Base-by-base conservation (phyloP, 1,140 invertebrate species). In the Orchesella cincta region DNA sequence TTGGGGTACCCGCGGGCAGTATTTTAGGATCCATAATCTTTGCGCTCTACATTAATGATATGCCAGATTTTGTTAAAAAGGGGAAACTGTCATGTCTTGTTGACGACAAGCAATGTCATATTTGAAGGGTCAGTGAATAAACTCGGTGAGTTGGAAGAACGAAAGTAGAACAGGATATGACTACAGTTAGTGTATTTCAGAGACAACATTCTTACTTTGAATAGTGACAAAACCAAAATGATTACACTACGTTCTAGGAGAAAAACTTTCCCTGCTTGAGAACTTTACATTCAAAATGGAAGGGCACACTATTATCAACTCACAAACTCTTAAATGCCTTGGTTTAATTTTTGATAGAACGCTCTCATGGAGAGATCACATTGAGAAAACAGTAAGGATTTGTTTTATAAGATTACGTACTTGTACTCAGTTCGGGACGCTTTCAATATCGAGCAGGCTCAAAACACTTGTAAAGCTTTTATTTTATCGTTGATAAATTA, bases 221-320 rank as follows among this genome's bases (percentile, higher is more conserved):
- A 76, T 70, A 18, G 16, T 31, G 26, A 62, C 5, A 76, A 76
- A 76, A 76, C 74, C 20, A 14, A 76, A 67, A 12, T 76, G 34
- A 34, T 76, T 8, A 5, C 57, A 20, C n/a, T 76, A 14, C 33
- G 57, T 16, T 26, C 5, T 28, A 52, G 31, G 1, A n/a, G n/a
- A 18, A 33, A 20, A 18, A 1, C 26, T 18, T 14, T 36, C 35
- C 20, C 16, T n/a, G 23, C 12, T 76, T 36, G 62, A 28, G 12
- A 1, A 31, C 5, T 28, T 64, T 64, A 2, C 5, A 5, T 54
- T 76, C n/a, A 23, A 34, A 20, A 18, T 74, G 18, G 28, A 26
- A 1, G 74, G 36, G 12, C 18, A 18, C 23, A 18, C 18, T 12
- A 31, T 67, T 3, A 23, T 23, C 12, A 20, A 12, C 36, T 26